phyloP scores from a whole-genome alignment of 2,888 invertebrate species.

The Anthophora plumipes region DNA sequence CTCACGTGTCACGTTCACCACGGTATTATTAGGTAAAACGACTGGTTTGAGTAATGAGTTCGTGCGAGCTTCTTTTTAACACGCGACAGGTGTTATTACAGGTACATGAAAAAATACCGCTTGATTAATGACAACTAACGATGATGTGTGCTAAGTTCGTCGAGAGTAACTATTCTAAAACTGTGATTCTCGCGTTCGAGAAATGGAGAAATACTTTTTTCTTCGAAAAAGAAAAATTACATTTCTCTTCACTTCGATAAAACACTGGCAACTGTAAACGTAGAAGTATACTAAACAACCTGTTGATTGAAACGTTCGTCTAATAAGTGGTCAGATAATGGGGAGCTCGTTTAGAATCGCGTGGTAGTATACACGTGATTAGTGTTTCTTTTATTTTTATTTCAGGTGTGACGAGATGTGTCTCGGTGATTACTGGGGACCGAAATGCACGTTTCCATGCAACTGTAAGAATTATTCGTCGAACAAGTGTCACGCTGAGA shows the following conservation, averaged over 20 bases:
- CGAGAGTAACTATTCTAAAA: no score
- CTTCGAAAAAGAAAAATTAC: no score
- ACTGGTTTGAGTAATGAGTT: no score
- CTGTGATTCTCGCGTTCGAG: no score
- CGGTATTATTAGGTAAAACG: constrained; percentile 3
- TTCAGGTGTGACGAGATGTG: constrained; percentile 85
- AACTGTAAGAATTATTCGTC: constrained; percentile 87
- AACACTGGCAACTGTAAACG: no score
- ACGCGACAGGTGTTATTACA: no score
- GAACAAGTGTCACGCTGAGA: constrained; percentile 83
- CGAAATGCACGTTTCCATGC: constrained; percentile 88
- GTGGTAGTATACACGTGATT: constrained; percentile 10
- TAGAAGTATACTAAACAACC: background rate
- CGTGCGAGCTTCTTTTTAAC: no score
- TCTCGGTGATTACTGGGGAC: constrained; percentile 89
- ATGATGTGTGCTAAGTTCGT: no score
- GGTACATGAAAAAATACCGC: no score
- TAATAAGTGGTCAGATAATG: background rate
- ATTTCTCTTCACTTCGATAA: no score
- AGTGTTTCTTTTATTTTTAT: background rate
- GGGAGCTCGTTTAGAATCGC: background rate
- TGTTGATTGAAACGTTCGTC: constrained; percentile 37
- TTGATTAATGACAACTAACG: no score
- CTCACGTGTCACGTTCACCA: constrained; percentile 6
- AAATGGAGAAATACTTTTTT: no score